Percentiles rank a stretch among this genome's conserved stretches.
These are phyloP conservation scores for Psix sp. DNA, from an alignment of 1,140 invertebrate species.

Conservation along the genomic window DNA sequence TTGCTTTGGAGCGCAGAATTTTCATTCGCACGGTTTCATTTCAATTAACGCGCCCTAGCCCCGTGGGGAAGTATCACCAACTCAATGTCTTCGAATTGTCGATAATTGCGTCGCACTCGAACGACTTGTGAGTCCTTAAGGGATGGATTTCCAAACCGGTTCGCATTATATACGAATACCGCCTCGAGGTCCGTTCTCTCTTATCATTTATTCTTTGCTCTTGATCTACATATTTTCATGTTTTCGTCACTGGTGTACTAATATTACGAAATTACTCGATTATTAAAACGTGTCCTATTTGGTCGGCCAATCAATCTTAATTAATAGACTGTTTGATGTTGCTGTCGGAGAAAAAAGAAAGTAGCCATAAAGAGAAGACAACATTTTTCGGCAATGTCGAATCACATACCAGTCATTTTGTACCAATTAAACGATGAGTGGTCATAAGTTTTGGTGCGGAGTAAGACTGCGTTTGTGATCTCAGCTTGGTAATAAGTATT, in stretches of 20 bases:
- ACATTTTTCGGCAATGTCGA: too few species aligned
- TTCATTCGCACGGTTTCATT: slow-evolving; percentile 65
- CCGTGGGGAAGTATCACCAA: slow-evolving; percentile 58
- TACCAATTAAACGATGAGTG: too few species aligned
- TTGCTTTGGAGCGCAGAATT: slow-evolving; percentile 47
- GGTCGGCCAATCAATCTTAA: too few species aligned
- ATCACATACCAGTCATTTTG: too few species aligned
- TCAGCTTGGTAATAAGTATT: too few species aligned
- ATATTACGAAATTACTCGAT: slow-evolving; percentile 18
- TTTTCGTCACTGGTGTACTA: slow-evolving; percentile 35
- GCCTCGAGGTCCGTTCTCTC: slow-evolving; percentile 45
- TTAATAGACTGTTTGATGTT: too few species aligned
- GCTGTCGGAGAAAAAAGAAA: too few species aligned
- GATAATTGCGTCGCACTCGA: slow-evolving; percentile 61
- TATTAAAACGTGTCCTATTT: too few species aligned
- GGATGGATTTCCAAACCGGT: slow-evolving; percentile 63
- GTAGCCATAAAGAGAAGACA: too few species aligned
- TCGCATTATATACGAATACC: slow-evolving; percentile 54
- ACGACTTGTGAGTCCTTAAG: slow-evolving; percentile 59
- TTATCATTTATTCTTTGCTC: slow-evolving; percentile 31
- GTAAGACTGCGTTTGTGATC: too few species aligned
- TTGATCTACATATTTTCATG: slow-evolving; percentile 43
- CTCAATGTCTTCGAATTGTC: slow-evolving; percentile 62
- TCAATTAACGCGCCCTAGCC: slow-evolving; percentile 62
- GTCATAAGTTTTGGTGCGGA: too few species aligned